Conservation (phyloP, 2,888 invertebrate genomes). For the Xestobium rufovillosum region DNA sequence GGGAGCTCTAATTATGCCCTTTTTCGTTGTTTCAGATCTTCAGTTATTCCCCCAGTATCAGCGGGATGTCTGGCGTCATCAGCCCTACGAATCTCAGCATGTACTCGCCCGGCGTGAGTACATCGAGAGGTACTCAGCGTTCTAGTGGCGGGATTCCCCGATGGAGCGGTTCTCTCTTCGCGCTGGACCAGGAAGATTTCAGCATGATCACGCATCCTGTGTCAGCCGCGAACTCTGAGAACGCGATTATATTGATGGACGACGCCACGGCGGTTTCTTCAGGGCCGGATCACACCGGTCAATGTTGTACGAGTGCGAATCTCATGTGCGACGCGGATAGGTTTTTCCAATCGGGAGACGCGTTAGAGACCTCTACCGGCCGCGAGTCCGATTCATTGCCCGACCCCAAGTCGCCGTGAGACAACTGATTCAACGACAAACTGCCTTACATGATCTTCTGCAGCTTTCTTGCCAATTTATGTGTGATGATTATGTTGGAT, state of each 20-base stretch:
- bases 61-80: slow-evolving; percentile 82
- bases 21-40: slow-evolving; percentile 62
- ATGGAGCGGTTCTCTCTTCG: slow-evolving; percentile 82
- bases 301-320: slow-evolving; percentile 41
- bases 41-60: slow-evolving; percentile 74
- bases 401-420: slow-evolving; percentile 38
- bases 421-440: slow-evolving; percentile 31
- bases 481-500: slow-evolving; percentile 40
- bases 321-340: slow-evolving; percentile 49
- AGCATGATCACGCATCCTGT: slow-evolving; percentile 79
- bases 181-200: slow-evolving; percentile 86
- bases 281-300: slow-evolving; percentile 33
- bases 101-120: slow-evolving; percentile 66
- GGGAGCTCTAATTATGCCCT: neutral
- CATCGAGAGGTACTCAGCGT: slow-evolving; percentile 64
- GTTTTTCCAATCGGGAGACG: slow-evolving; percentile 57
- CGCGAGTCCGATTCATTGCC: slow-evolving; percentile 34
- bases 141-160: slow-evolving; percentile 51
- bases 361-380: slow-evolving; percentile 43
- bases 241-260: slow-evolving; percentile 70
- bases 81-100: slow-evolving; percentile 82
- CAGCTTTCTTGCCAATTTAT: slow-evolving; percentile 42
- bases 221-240: slow-evolving; percentile 51
- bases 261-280: slow-evolving; percentile 47
- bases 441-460: slow-evolving; percentile 36